Evolutionary conservation across 1,140 invertebrate genomes (phyloP).

Genomic region (Drosophila trapezifrons): DNA sequence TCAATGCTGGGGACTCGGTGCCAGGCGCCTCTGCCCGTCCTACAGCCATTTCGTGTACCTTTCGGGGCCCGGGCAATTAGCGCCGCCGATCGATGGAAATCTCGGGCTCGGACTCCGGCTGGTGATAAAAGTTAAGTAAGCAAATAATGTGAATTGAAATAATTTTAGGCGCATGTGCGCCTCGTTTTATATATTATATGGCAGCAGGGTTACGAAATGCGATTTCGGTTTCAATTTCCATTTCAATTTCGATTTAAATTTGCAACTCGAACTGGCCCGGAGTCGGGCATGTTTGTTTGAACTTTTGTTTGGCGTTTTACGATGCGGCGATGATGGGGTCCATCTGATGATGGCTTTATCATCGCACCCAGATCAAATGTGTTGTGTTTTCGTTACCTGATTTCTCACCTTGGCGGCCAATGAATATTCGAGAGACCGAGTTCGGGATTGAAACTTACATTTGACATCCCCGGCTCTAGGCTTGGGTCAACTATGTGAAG

Average conservation of each 20-base stretch:
- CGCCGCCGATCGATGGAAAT: slow-evolving; percentile 47
- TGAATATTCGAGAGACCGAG: slow-evolving; percentile 13
- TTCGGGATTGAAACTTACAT: slow-evolving; percentile 49
- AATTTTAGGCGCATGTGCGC: slow-evolving; percentile 58
- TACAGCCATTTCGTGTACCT: slow-evolving; percentile 51
- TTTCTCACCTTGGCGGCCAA: slow-evolving; percentile 39
- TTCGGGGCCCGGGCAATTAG: slow-evolving; percentile 72
- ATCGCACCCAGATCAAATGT: slow-evolving; percentile 53
- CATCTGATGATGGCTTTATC: slow-evolving; percentile 66
- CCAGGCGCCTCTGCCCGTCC: slow-evolving; percentile 23
- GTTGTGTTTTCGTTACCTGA: slow-evolving; percentile 39
- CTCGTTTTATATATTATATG: not conserved
- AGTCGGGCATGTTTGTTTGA: slow-evolving; percentile 53
- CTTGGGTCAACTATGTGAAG: slow-evolving; percentile 70
- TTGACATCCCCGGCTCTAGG: slow-evolving; percentile 40
- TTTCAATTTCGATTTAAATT: slow-evolving; percentile 62
- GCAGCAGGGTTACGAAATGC: slow-evolving; percentile 41
- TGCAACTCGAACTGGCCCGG: slow-evolving; percentile 51
- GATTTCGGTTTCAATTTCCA: slow-evolving; percentile 42
- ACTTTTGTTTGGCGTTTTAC: slow-evolving; percentile 45
- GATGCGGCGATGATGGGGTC: slow-evolving; percentile 12
- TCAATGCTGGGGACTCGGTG: slow-evolving; percentile 35
- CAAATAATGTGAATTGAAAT: slow-evolving; percentile 77
- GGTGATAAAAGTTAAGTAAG: slow-evolving; percentile 84
- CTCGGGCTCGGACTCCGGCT: not conserved